phyloP scores from a whole-genome alignment of 2,888 invertebrate species.

The Epistrophe grossulariae region DNA sequence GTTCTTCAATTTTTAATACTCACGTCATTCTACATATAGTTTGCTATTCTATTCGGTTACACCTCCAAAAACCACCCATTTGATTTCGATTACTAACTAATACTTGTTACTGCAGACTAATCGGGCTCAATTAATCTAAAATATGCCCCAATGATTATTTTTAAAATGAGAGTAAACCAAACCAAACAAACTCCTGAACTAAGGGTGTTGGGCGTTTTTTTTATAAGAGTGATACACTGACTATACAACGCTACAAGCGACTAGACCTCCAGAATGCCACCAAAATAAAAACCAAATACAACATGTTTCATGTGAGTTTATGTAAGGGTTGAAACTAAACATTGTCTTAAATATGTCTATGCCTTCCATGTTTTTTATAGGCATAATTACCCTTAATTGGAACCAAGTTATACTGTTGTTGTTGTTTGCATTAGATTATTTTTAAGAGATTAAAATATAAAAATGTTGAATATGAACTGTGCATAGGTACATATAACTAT shows the following conservation, averaged over 20 bases:
- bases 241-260: not conserved
- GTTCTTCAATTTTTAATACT: not conserved
- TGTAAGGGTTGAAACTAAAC: conserved; percentile 46
- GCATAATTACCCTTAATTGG: conserved; percentile 74
- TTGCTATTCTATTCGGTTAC: conserved; percentile 30
- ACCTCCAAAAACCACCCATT: conserved; percentile 59
- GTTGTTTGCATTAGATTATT: conserved; percentile 67
- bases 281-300: conserved; percentile 31
- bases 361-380: conserved; percentile 72
- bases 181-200: conserved; percentile 1
- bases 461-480: not conserved
- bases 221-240: not conserved
- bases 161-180: conserved; percentile 57
- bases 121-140: conserved; percentile 71
- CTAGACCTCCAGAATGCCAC: too few relatives aligned
- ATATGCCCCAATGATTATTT: conserved; percentile 66
- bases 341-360: conserved; percentile 63
- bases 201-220: conserved; percentile 12
- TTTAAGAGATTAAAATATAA: conserved; percentile 57
- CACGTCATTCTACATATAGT: not conserved
- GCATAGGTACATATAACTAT: not conserved
- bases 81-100: conserved; percentile 72
- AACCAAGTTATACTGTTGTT: conserved; percentile 37
- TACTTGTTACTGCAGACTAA: conserved; percentile 66
- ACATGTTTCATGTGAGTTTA: not conserved